Percentiles rank a stretch among this genome's conserved stretches.
Conservation (phyloP, 2,113 vertebrate genomes). For the Chaenocephalus aceratus region DNA sequence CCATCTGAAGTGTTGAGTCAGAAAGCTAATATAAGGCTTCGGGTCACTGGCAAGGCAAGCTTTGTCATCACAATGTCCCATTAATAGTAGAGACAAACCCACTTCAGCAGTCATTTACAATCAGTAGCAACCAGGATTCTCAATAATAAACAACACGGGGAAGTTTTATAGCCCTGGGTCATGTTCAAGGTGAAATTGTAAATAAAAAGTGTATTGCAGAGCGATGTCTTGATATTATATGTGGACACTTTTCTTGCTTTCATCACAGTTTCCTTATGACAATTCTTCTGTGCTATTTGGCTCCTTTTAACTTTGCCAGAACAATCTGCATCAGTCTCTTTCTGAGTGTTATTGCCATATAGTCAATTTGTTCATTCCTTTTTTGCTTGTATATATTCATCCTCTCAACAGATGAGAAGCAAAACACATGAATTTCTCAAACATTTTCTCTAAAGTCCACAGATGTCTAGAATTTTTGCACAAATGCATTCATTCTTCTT, state of each 20-base stretch:
- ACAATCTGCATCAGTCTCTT: constrained; percentile 33
- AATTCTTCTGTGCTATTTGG: constrained; percentile 48
- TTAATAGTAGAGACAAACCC: constrained; percentile 42
- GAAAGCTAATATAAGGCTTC: constrained; percentile 73
- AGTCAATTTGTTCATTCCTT: constrained; percentile 14
- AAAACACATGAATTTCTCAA: constrained; percentile 19
- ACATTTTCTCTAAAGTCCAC: constrained; percentile 12
- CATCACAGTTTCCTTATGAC: constrained; percentile 33
- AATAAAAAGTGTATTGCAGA: constrained; percentile 50
- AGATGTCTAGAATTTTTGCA: constrained; percentile 13
- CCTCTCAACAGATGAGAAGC: background rate
- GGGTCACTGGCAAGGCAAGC: constrained; percentile 69
- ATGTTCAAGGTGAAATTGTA: constrained; percentile 36
- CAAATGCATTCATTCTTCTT: background rate
- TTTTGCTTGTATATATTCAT: constrained; percentile 8
- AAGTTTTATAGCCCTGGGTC: constrained; percentile 20
- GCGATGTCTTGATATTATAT: constrained; percentile 29
- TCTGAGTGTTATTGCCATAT: constrained; percentile 51
- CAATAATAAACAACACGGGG: constrained; percentile 31
- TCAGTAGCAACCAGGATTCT: constrained; percentile 49
- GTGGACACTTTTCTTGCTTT: constrained; percentile 17
- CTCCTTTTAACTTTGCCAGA: constrained; percentile 29
- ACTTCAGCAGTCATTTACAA: constrained; percentile 61
- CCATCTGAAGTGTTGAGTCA: constrained; percentile 51
- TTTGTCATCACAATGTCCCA: constrained; percentile 51